Base-by-base conservation (phyloP, 2,113 vertebrate species). In the Phrynosoma blainvillii region DNA sequence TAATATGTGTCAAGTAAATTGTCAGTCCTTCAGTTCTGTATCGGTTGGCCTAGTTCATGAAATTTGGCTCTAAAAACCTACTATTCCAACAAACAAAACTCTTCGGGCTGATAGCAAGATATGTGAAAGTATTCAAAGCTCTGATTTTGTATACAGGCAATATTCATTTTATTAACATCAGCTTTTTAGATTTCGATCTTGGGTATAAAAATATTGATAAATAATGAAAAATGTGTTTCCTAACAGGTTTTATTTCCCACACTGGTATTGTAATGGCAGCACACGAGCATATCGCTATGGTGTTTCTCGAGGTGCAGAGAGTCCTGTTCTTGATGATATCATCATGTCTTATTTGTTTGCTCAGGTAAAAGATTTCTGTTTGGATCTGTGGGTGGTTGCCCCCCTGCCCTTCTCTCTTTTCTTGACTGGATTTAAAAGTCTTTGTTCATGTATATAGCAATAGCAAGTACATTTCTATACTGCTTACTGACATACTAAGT, bases 321-420 rank as follows among this genome's bases (percentile, higher is more conserved):
- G 95, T 74, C 97, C 98, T 16, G 97, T 99, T 88, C 96, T 99
- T 91, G 99, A 99, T 54, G 98, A 99, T 75, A 90, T 96, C 92
- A 97, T 98, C 87, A 98, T 98, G 97, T 96, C 97, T 75, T 99
- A 99, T 80, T 97, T 98, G 18, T 99, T 99, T 88, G 97, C 97
- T 89, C 99, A 99, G 98, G 99, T 99, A 92, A 92, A 94, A 90
- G 71, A 79, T 32, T n/a, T 65, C 11, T 78, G n/a, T 32, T 90
- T 83, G 8, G 36, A 18, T 32, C 9, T 78, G 0, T 68, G 75
- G 86, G n/a, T 87, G 84, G 75, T 81, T 75, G 75, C n/a, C 23
- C 23, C 25, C 56, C 12, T 59, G 40, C 85, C 90, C 52, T 56
- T 25, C 70, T 14, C 42, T 74, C 77, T 85, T 27, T 65, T 56